Percentiles rank a stretch among this genome's conserved stretches.
Evolutionary conservation across 1,140 invertebrate genomes (phyloP).

Genomic region (Marisa cornuarietis): DNA sequence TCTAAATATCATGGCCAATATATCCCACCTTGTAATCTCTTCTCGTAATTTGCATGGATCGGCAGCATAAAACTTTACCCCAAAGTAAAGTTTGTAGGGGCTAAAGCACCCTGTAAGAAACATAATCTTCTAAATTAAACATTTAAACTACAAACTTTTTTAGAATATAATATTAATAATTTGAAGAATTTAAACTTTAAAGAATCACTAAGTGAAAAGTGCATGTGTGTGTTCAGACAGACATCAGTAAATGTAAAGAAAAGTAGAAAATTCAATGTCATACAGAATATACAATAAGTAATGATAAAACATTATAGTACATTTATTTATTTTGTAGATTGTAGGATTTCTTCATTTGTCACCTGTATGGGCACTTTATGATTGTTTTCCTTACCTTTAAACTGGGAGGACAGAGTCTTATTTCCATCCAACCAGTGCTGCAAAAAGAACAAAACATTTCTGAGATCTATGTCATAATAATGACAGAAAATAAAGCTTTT

Average conservation of each 20-base stretch:
- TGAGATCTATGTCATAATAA: no score
- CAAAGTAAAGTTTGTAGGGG: slow-evolving; percentile 56
- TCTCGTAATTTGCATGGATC: slow-evolving; percentile 61
- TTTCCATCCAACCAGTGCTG: slow-evolving; percentile 96
- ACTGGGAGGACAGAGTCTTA: slow-evolving; percentile 96
- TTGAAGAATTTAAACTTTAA: background rate
- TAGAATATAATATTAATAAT: background rate
- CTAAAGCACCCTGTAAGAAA: slow-evolving; percentile 37
- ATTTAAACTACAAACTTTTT: background rate
- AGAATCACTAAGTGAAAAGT: background rate
- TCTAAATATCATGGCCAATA: background rate
- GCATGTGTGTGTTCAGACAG: background rate
- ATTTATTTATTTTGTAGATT: background rate
- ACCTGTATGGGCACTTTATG: no score
- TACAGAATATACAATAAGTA: background rate
- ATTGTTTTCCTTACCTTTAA: slow-evolving; percentile 83
- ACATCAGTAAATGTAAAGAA: no score
- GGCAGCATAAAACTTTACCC: slow-evolving; percentile 61
- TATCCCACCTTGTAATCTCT: slow-evolving; percentile 59
- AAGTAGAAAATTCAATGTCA: no score
- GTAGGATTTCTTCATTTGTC: background rate
- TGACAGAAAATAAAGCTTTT: no score
- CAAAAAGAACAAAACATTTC: slow-evolving; percentile 4
- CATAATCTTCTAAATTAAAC: background rate
- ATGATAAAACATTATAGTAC: background rate